A percentile compares a stretch with the other conserved stretches of the same genome.
Conservation (phyloP, 2,888 invertebrate genomes). For the Lepidocyrtinus sp. region DNA sequence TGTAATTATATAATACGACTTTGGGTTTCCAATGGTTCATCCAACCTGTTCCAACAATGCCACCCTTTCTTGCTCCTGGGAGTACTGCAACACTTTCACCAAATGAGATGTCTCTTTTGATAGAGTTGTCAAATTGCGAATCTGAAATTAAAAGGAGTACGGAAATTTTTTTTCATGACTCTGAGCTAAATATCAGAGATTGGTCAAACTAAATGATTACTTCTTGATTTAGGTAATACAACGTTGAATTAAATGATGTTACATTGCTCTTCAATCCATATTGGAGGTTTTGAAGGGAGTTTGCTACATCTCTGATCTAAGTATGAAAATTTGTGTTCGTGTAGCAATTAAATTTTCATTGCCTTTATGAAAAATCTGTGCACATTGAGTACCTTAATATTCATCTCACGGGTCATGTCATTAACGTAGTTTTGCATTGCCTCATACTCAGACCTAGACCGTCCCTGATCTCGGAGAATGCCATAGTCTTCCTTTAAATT, state of each 20-base stretch:
- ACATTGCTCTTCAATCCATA: background rate
- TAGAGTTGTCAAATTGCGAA: constrained; percentile 9
- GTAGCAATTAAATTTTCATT: background rate
- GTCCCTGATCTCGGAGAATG: background rate
- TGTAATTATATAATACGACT: background rate
- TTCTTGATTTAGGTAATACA: constrained; percentile 29
- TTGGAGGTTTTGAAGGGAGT: no score
- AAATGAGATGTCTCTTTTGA: constrained; percentile 28
- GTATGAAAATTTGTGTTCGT: constrained; percentile 2
- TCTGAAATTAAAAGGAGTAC: background rate
- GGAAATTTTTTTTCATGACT: background rate
- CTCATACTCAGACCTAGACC: constrained; percentile 18
- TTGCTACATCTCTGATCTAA: background rate
- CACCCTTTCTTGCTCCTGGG: constrained; percentile 21
- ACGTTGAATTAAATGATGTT: constrained; percentile 23
- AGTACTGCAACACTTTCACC: constrained; percentile 1
- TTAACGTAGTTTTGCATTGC: constrained; percentile 17
- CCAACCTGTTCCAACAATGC: background rate
- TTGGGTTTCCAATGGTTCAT: background rate
- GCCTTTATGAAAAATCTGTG: background rate
- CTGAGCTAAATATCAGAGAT: background rate
- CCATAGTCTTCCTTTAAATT: constrained; percentile 20
- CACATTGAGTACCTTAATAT: constrained; percentile 17
- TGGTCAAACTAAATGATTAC: background rate
- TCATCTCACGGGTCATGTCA: background rate